Evolutionary conservation across 2,113 vertebrate genomes (phyloP), one percentile per base, ranked within the genome.

Genomic region (Sterna hirundo): DNA sequence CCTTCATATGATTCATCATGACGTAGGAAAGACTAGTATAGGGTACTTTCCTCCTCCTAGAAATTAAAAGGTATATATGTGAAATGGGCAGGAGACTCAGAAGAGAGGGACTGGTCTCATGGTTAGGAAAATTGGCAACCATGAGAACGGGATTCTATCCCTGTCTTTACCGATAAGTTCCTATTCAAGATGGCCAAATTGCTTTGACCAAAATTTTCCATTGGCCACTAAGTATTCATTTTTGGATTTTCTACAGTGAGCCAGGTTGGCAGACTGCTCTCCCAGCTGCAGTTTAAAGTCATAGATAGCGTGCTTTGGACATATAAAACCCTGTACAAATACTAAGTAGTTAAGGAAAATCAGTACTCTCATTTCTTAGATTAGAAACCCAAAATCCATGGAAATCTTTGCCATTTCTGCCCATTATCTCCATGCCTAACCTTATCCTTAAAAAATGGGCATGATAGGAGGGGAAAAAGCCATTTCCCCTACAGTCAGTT

Each of bases 281-380:
- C 22, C 44, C 40, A 94, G 29, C 52, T 93, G 88, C 62, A 70
- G 19, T 88, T 96, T 70, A 69, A 91, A 93, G 74, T 85, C 61
- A 60, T 1, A 85, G 74, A 22, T 76, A 20, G 47, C 42, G n/a
- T 91, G 30, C 36, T 90, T 91, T 87, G 74, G 49, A 49, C 49
- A 46, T 93, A 54, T 8, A 80, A 91, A 93, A 38, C 10, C 25
- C 62, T 52, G 27, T 62, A 38, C 21, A 91, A 85, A 83, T 90
- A 46, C 4, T 26, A 74, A 84, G 69, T 79, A 91, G 47, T 66
- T 86, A 86, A 94, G 86, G 44, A 95, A 94, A 93, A 89, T 84
- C 83, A 60, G 38, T 51, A 55, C 23, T 91, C 72, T 91, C 0
- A 15, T 94, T 94, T 94, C 29, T 65, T 75, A 76, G 40, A 42